Evolutionary conservation across 2,113 vertebrate species (phyloP).

Genomic region (Phylloscopus trochilus): DNA sequence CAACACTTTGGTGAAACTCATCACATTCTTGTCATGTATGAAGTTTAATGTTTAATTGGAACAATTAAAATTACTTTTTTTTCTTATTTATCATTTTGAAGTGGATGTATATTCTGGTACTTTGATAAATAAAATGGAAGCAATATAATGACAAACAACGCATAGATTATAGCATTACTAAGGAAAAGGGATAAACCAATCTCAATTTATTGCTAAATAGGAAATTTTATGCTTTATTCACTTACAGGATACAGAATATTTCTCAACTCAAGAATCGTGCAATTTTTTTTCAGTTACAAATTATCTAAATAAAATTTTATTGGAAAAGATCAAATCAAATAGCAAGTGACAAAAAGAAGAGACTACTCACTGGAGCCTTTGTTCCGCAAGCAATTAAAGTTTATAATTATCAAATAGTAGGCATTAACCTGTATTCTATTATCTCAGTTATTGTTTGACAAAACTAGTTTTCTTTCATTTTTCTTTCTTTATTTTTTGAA

Average conservation of each 20-base stretch:
- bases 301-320: conserved; percentile 36
- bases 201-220: not conserved
- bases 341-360: conserved; percentile 4
- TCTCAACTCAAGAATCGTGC: not conserved
- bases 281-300: not conserved
- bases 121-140: not conserved
- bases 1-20: not conserved
- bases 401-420: conserved; percentile 8
- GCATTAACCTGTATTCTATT: conserved; percentile 20
- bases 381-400: conserved; percentile 1
- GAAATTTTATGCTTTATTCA: not conserved
- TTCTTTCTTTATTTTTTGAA: not conserved
- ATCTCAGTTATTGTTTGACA: not conserved
- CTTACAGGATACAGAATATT: not conserved
- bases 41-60: not conserved
- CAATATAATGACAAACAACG: not conserved
- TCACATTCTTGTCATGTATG: not conserved
- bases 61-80: not conserved
- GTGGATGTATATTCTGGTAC: not conserved
- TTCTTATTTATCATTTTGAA: not conserved
- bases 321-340: conserved; percentile 9
- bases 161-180: not conserved
- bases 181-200: not conserved
- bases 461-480: not conserved
- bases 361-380: not conserved